These are phyloP conservation scores for Sakesphorus luctuosus DNA, from an alignment of 2,113 vertebrate genomes.

Conservation along the genomic window DNA sequence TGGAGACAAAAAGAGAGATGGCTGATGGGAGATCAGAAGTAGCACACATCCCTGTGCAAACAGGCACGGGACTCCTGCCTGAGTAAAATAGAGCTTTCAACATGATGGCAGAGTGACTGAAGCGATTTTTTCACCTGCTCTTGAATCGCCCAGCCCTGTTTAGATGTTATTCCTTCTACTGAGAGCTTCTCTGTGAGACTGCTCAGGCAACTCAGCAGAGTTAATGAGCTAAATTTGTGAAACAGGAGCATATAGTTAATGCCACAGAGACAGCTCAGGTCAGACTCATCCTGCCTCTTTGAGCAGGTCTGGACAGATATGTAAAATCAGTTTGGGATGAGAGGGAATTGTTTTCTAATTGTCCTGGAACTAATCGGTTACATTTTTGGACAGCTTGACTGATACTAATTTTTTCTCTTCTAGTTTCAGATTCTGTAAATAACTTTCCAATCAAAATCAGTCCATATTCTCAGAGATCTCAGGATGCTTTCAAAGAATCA, in stretches of 20 bases:
- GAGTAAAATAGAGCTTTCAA: not conserved
- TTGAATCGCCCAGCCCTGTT: not conserved
- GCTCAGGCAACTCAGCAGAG: not conserved
- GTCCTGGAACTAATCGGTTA: not conserved
- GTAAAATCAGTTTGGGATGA: not conserved
- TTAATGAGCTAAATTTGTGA: not conserved
- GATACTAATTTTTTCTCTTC: not conserved
- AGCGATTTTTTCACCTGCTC: not conserved
- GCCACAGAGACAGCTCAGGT: not conserved
- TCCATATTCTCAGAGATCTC: not conserved
- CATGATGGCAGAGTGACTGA: accelerated
- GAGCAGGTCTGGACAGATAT: not conserved
- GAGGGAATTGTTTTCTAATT: not conserved
- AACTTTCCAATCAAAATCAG: not conserved
- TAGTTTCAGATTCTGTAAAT: not conserved
- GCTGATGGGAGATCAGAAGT: not conserved
- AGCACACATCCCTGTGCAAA: not conserved
- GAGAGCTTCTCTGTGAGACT: not conserved
- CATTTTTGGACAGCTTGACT: not conserved
- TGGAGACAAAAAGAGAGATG: not conserved
- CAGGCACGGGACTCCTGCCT: not conserved
- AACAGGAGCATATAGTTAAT: not conserved
- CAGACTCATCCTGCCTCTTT: not conserved
- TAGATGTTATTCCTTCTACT: not conserved
- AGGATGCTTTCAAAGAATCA: not conserved